These are phyloP conservation scores for Anoplopoma fimbria DNA, from an alignment of 2,113 vertebrate genomes.

Conservation along the genomic window DNA sequence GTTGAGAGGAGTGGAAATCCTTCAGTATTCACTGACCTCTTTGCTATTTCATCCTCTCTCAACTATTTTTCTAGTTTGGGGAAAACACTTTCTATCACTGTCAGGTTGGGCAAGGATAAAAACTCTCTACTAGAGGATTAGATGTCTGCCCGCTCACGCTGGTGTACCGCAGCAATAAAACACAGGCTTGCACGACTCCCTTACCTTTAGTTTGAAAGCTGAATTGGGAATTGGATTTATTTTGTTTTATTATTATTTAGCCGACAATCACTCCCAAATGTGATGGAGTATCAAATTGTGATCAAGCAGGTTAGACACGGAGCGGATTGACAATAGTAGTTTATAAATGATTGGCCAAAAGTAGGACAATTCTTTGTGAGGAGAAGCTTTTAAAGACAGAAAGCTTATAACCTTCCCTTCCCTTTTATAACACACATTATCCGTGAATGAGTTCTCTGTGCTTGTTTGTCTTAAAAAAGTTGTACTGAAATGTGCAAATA, in stretches of 20 bases:
- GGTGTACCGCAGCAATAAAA: conserved; percentile 79
- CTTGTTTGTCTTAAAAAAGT: conserved; percentile 55
- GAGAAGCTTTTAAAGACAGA: conserved; percentile 20
- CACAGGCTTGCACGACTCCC: conserved; percentile 68
- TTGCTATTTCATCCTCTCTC: conserved; percentile 82
- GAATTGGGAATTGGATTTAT: conserved; percentile 72
- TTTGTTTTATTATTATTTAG: conserved; percentile 71
- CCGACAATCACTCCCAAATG: conserved; percentile 69
- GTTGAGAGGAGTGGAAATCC: conserved; percentile 69
- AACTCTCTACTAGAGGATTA: conserved; percentile 80
- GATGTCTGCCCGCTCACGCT: conserved; percentile 75
- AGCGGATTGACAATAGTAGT: conserved; percentile 46
- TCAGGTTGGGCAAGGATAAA: conserved; percentile 82
- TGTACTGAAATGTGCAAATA: conserved; percentile 35
- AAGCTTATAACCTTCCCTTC: background rate
- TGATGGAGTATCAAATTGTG: conserved; percentile 63
- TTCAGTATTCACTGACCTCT: conserved; percentile 83
- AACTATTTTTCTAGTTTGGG: conserved; percentile 86
- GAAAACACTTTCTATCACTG: conserved; percentile 88
- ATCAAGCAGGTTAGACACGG: conserved; percentile 26
- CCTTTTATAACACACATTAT: conserved; percentile 28
- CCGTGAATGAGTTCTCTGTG: background rate
- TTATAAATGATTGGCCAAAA: conserved; percentile 50
- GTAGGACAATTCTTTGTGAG: conserved; percentile 21
- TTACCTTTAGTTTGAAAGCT: conserved; percentile 76